Base-by-base conservation (phyloP, 2,888 invertebrate genomes). In the Microchrysa polita region DNA sequence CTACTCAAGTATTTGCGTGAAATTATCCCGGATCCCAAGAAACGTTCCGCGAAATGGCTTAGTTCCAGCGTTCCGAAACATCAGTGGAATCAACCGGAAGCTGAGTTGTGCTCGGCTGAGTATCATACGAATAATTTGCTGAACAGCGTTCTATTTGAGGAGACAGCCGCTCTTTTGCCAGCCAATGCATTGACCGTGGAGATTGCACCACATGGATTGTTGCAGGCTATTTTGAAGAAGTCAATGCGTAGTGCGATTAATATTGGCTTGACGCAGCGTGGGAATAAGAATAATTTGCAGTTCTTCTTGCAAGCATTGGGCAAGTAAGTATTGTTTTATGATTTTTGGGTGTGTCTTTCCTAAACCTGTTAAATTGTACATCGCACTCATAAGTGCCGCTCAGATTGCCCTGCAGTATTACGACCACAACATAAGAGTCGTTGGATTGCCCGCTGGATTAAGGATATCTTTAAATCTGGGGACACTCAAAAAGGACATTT, bases 71-170 rank as follows among this genome's bases (percentile, higher is more conserved):
- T 95, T 1, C 92, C 93, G 0, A 88, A 88, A 75, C 82, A 84
- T 1, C 86, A 90, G 67, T 95, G 95, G 95, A 88, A 89, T 57
- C 87, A 89, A 0, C 83, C 89, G 0, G 86, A 88, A 42, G 90
- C 91, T 0, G 85, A 88, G 76, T 82, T 88, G 1, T 84, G 67
- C 86, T 95, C 95, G 0, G 93, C 96, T 1, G 94, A 94, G 78
- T 97, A 97, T 82, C 94, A 95, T 81, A 92, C 92, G 1, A 95
- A 95, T 81, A 96, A 95, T 82, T 86, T 95, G 23, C 83, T 93
- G 82, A 90, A 86, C 84, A 77, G 83, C 81, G 82, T 86, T 72
- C 78, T 90, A 82, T 79, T 90, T 86, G 89, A 90, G 78, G 92
- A 91, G 81, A 89, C 88, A 0, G 84, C 90, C 67, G 82, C 84